Evolutionary conservation across 2,113 vertebrate species (phyloP).

Genomic region (Sturnira hondurensis): DNA sequence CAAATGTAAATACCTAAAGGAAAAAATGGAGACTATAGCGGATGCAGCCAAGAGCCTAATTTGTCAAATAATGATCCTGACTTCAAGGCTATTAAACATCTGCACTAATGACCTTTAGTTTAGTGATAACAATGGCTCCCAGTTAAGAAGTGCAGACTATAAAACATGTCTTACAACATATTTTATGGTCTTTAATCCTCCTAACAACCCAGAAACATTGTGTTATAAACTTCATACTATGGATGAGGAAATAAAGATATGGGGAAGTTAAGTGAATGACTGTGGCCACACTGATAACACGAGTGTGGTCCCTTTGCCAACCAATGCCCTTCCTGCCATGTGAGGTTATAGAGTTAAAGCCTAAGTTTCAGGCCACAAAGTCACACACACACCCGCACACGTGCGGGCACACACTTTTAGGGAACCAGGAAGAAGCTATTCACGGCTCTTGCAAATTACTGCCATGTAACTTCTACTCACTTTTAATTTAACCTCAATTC

Average conservation of each 20-base stretch:
- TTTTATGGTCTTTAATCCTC: not conserved
- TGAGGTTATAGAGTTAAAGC: not conserved
- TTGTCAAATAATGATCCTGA: not conserved
- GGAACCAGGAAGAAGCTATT: not conserved
- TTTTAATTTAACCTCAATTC: not conserved
- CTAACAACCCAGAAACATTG: not conserved
- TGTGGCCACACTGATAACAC: not conserved
- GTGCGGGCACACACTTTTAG: not conserved
- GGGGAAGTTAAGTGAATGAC: not conserved
- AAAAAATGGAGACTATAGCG: not conserved
- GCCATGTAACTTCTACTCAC: not conserved
- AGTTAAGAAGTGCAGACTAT: not conserved
- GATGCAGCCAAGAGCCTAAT: not conserved
- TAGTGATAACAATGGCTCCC: not conserved
- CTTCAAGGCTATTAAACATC: not conserved
- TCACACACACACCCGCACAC: not conserved
- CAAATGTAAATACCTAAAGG: not conserved
- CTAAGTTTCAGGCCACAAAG: not conserved
- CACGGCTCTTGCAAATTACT: not conserved
- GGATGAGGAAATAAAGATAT: not conserved
- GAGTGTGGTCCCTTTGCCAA: not conserved
- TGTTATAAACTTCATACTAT: not conserved
- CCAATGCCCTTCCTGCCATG: not conserved
- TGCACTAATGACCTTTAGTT: not conserved
- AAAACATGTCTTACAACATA: not conserved